A percentile compares a stretch with the other conserved stretches of the same genome.
Evolutionary conservation across 2,113 vertebrate species (phyloP).

Genomic region (Poecile atricapillus): DNA sequence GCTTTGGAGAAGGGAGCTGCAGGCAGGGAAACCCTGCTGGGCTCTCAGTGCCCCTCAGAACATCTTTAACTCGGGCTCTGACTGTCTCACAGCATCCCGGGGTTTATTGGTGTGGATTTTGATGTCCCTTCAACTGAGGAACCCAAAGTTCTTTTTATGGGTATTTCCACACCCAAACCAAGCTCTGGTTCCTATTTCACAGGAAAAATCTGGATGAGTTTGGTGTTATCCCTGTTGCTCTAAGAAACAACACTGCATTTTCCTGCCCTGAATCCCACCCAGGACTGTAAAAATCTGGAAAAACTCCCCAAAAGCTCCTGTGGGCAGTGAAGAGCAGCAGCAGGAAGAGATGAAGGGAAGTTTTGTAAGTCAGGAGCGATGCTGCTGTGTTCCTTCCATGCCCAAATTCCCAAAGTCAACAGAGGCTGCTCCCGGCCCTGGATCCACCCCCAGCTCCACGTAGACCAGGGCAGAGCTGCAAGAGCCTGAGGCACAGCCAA

Average conservation of each 20-base stretch:
- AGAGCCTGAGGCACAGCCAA: background rate
- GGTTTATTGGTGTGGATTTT: background rate
- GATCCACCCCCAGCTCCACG: background rate
- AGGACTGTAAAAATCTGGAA: background rate
- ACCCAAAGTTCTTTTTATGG: background rate
- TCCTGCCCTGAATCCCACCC: background rate
- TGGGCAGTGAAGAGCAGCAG: background rate
- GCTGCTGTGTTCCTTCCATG: background rate
- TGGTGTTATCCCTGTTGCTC: background rate
- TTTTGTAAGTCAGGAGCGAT: background rate
- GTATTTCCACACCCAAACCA: background rate
- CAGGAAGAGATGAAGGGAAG: background rate
- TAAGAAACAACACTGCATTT: background rate
- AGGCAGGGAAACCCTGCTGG: background rate
- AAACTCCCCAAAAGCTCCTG: background rate
- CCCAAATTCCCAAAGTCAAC: background rate
- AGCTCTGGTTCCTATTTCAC: background rate
- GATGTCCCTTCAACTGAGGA: background rate
- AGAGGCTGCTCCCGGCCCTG: background rate
- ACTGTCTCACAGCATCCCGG: background rate
- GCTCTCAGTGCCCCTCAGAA: background rate
- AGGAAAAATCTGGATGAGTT: background rate
- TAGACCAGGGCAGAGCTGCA: background rate
- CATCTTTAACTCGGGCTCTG: background rate
- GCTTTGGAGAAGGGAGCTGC: constrained; percentile 15